Base-by-base conservation (phyloP, 2,888 invertebrate species). In the Peribatodes rhomboidaria region DNA sequence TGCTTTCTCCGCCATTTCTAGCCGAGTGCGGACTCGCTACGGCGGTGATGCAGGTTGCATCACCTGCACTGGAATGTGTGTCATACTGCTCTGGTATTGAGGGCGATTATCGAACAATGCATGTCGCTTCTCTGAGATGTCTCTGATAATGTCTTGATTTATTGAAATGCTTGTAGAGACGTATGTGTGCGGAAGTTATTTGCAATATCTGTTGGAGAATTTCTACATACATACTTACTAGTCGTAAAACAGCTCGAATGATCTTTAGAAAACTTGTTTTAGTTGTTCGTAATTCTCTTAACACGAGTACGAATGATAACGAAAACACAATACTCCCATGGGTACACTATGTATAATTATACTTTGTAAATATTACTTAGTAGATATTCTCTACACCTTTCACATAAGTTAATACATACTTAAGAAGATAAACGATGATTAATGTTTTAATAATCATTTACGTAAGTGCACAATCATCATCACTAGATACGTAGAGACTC, bases 1-100 rank as follows among this genome's bases (percentile, higher is more conserved):
- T 39, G 60, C 65, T 65, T 65, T 65, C 65, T 18, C 65, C 65
- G 52, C 50, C 62, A 63, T 57, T 44, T 63, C 62, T 57, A 63
- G 27, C 18, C 3, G n/a, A 57, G 52, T 58, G 47, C 47, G 16
- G 31, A 0, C 8, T 27, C 11, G 6, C 62, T 53, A 50, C 37
- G 62, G 50, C 52, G 18, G 61, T 57, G 44, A 57, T 20, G 62
- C 37, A 37, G 27, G 49, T 64, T 68, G 55, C 64, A 22, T 64
- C 64, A 67, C 59, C 16, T 49, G 61, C 61, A 56, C 18, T 39
- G 57, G 27, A 61, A 59, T 61, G 35, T 65, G 61, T 58, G 61
- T 68, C 56, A 61, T 65, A 61, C 16, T 7, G 11, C 20, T 3
- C 11, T 39, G n/a, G 2, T 33, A 56, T 56, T 61, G 55, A 50